Evolutionary conservation across 2,797 vertebrate genomes (phyloP), one percentile per base, ranked within the genome.

Genomic region (Syndactyla subalaris): DNA sequence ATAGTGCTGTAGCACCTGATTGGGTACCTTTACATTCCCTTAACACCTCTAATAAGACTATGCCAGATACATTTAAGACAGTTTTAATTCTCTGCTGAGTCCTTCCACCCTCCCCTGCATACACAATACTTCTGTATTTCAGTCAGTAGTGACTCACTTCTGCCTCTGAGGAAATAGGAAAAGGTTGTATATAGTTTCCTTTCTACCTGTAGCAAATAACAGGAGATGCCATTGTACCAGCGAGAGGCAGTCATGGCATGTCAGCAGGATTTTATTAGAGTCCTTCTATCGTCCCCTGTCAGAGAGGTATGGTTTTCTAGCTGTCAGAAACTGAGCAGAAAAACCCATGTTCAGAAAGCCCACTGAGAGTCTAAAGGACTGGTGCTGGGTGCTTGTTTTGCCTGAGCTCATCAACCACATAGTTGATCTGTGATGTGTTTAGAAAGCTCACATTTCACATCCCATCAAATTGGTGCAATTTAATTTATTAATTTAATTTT

Each of bases 1-100:
- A 41, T 12, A 76, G 9, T 0, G 0, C 19, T 48, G 20, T 49
- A 52, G 13, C 12, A 41, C 54, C 18, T 16, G 1, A 20, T 22
- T 36, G 17, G 41, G 6, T 14, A 49, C 16, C 19, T 16, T 70
- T 77, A 23, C 5, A 12, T 73, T 57, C 13, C 29, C 27, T 38
- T 36, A 71, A 43, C 17, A 20, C 6, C 8, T 77, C 17, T 48
- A 22, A 74, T 66, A 74, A 34, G 5, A 29, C 63, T 75, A 15
- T 43, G 41, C 39, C 32, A 80, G 36, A 58, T 46, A 9, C 6
- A 23, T 62, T 77, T 61, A 39, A 57, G 16, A 26, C 11, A 62
- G 27, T 12, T 92, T 51, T 78, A 71, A 55, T 85, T 67, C 9
- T 58, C 48, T 67, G 5, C n/a, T 49, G 23, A 54, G 7, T 78